phyloP scores from a whole-genome alignment of 2,888 invertebrate genomes.

The Apamea monoglypha region DNA sequence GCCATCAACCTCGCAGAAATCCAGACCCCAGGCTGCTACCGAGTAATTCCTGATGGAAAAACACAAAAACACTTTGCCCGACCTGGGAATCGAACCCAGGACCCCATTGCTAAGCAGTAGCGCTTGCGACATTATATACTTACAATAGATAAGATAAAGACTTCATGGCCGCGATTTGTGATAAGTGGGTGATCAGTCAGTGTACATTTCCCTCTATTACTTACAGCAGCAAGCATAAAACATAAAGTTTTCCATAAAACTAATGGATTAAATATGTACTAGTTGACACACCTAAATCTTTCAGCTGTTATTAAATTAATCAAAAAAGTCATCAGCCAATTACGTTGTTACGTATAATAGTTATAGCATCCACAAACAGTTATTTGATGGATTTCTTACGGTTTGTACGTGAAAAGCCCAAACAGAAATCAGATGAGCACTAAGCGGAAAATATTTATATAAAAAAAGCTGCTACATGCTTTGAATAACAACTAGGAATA shows the following conservation, averaged over 20 bases:
- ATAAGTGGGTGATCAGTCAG: background rate
- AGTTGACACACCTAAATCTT: background rate
- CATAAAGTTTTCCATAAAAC: constrained; percentile 1
- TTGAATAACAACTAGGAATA: too few relatives aligned
- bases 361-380: too few relatives aligned
- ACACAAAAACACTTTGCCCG: background rate
- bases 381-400: background rate
- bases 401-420: background rate
- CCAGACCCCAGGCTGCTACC: background rate
- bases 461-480: background rate
- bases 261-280: constrained; percentile 24
- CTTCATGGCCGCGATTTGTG: background rate
- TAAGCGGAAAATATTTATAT: background rate
- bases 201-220: background rate
- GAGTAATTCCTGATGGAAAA: background rate
- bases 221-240: background rate
- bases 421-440: background rate
- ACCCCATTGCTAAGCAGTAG: too few relatives aligned
- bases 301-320: background rate
- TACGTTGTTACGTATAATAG: background rate
- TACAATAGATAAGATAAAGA: too few relatives aligned
- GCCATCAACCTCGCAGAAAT: background rate
- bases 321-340: background rate
- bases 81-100: background rate
- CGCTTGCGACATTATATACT: too few relatives aligned